Evolutionary conservation across 2,113 vertebrate species (phyloP).

Genomic region (Lipophrys pholis): DNA sequence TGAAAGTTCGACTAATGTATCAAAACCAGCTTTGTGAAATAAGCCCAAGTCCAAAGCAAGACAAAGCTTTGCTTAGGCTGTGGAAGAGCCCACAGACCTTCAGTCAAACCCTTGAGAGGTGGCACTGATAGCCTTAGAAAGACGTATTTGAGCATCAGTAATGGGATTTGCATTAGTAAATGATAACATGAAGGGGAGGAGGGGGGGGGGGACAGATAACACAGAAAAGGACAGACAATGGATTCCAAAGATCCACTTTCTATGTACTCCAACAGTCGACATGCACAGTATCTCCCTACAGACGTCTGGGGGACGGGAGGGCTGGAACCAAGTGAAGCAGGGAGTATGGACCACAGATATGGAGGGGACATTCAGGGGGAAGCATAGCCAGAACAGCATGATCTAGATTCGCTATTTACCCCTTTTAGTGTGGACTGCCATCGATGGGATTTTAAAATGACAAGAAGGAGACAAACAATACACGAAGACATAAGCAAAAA

Average conservation of each 20-base stretch:
- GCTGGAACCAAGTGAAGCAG: constrained; percentile 48
- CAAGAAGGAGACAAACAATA: constrained; percentile 80
- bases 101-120: constrained; percentile 57
- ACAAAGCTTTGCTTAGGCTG: constrained; percentile 76
- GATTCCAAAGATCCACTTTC: constrained; percentile 45
- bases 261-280: constrained; percentile 62
- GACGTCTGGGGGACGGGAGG: constrained; percentile 46
- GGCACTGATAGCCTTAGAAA: constrained; percentile 44
- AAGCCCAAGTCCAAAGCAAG: constrained; percentile 73
- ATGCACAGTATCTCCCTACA: constrained; percentile 77
- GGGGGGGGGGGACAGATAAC: constrained; percentile 60
- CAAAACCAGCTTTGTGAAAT: constrained; percentile 79
- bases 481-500: constrained; percentile 87
- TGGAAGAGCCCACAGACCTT: constrained; percentile 60
- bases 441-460: constrained; percentile 83
- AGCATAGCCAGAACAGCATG: constrained; percentile 80
- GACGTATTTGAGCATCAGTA: constrained; percentile 53
- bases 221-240: constrained; percentile 67
- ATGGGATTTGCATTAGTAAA: constrained; percentile 71
- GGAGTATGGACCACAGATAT: constrained; percentile 58
- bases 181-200: constrained; percentile 62
- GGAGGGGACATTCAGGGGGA: constrained; percentile 76
- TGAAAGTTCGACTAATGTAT: constrained; percentile 75
- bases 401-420: constrained; percentile 89
- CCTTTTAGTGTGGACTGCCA: constrained; percentile 94